Evolutionary conservation across 1,140 invertebrate genomes (phyloP), one percentile per base, ranked within the genome.

Genomic region (Habropoda laboriosa): DNA sequence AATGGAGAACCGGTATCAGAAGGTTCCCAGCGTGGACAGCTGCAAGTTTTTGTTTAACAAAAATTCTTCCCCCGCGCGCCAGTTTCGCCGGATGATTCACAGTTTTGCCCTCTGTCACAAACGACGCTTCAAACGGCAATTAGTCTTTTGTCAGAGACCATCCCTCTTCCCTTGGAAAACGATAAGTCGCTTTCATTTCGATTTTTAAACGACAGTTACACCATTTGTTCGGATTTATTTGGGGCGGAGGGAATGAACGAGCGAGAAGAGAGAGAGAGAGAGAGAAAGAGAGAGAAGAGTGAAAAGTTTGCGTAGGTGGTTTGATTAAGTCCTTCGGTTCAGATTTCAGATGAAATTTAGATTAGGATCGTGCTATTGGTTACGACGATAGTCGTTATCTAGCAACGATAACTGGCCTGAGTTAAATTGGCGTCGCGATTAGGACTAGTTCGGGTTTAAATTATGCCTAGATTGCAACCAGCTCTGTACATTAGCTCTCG

Each of bases 391-490:
- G 32, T 51, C 45, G 64, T 68, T 68, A 51, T 51, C 45, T 38
- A 6, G 24, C 12, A 49, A 51, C 47, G 45, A 68, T 68, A 68
- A 51, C 64, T 21, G n/a, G 21, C 49, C 12, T 5, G 30, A 68
- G 32, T 51, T 68, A 51, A 68, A 68, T 32, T 68, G 64, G 21
- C 64, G 30, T 51, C 18, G 30, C 64, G 64, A 24, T 51, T 51
- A 35, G 45, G 30, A 68, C 47, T 24, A 32, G 64, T 32, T 68
- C 30, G 27, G 47, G 47, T 49, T 3, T 35, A 51, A 35, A 16
- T 35, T 35, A 35, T 35, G 30, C 35, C 32, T 10, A 38, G 42
- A 51, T 47, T 27, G 47, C 6, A 51, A 32, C 30, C 32, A 10
- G 13, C 30, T 51, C 4, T 12, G 13, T 24, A 35, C 12, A 68